Base-by-base conservation (phyloP, 2,888 invertebrate genomes). In the Fragum whitleyi region DNA sequence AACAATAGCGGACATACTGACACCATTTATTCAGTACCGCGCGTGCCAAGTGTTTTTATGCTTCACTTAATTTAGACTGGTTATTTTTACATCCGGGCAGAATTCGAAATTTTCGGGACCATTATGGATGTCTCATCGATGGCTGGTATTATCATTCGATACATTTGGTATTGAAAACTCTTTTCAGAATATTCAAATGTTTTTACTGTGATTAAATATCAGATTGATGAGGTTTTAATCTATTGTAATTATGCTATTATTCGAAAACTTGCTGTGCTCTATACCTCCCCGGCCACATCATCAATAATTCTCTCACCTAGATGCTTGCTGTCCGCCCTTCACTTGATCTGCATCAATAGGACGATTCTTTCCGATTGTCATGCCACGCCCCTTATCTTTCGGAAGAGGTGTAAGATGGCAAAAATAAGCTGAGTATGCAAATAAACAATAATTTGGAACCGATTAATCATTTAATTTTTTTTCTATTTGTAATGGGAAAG, bases 221-320 rank as follows among this genome's bases (percentile, higher is more conserved):
- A 65, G 36, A 65, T 65, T 39, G 42, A 65, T 65, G 65, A 65
- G 65, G 36, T 7, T 65, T 42, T 65, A 65, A 65, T 65, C 42
- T 42, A 36, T 39, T 21, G 21, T 21, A 65, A 65, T 65, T 65
- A 36, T 23, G n/a, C 65, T 36, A 42, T 65, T 65, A 42, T 65
- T 0, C 65, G 6, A 23, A 16, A 11, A 3, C 5, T 9, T 9
- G 32, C 3, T 9, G 21, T 39, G 32, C 39, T 42, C 42, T 42
- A 42, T 19, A 42, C 42, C 16, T 14, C 23, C 36, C 36, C 39
- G 32, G 67, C 53, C 32, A 36, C 16, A 53, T 74, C 74, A 67
- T 74, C 65, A 74, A 74, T 74, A 53, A 74, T 65, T 55, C 36
- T 55, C 65, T 74, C 74, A 67, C 11, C 47, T 68, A 57, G 75